Base-by-base conservation (phyloP, 2,797 vertebrate species). In the Bryconaethiops microstoma region DNA sequence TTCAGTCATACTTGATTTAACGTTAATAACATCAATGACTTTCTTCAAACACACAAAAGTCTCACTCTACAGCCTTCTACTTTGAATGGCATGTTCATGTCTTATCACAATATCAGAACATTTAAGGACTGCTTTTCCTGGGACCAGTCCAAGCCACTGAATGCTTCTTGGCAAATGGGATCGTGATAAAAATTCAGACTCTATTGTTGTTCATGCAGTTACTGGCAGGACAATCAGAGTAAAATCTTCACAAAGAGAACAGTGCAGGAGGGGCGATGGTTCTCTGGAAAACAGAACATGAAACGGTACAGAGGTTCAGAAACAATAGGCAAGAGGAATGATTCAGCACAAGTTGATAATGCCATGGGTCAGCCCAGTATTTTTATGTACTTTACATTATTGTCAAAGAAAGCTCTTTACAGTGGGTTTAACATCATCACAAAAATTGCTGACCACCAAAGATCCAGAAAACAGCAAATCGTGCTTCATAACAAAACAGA, bases 201-300 rank as follows among this genome's bases (percentile, higher is more conserved):
- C 88, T 76, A 80, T 68, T 86, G 64, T 86, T 86, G 82, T 86
- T 86, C 60, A 82, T 71, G 63, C 72, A 70, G 21, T 78, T 80
- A 74, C 82, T 86, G 84, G 84, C 84, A 73, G 52, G 76, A 29
- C 86, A 78, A 79, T 13, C n/a, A 64, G 42, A 78, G 10, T 48
- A 69, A 86, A 77, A 48, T 21, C 25, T 40, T 57, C 70, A 71
- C 62, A 40, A 73, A 12, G 52, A 10, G n/a, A 45, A 84, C 80
- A 65, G 60, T 12, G 74, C 63, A 52, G 64, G 55, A 76, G 83
- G 74, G 74, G 54, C 55, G 55, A 90, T 83, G 60, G 76, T 82
- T 84, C 73, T 65, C 60, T 16, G 82, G 80, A 83, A 88, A 82
- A 83, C 82, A 82, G 79, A 65, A 79, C 64, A 71, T 77, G 42